Evolutionary conservation across 2,888 invertebrate species (phyloP).

Genomic region (Tenthredo distinguenda): DNA sequence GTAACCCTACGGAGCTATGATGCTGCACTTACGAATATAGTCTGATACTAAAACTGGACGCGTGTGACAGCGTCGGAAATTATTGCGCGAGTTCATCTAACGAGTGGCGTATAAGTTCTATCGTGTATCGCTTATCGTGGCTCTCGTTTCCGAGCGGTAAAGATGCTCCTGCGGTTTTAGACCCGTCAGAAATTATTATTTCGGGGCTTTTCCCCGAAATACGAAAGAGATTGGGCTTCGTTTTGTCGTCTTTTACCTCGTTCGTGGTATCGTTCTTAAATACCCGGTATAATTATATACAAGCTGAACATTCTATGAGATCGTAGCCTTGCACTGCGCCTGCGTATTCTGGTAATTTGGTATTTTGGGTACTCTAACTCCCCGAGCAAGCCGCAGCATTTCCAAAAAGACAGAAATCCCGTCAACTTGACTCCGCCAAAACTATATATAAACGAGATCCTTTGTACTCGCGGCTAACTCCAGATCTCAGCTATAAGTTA

Average conservation of each 20-base stretch:
- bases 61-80: constrained; percentile 14
- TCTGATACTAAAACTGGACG: constrained; percentile 27
- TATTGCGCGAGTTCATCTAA: not conserved
- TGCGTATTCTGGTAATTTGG: constrained; percentile 46
- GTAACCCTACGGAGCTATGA: constrained; percentile 12
- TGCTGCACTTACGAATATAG: constrained; percentile 29
- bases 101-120: not conserved
- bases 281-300: not conserved
- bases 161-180: not conserved
- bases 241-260: not conserved
- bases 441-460: constrained; percentile 74
- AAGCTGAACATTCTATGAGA: not conserved
- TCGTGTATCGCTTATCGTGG: not conserved
- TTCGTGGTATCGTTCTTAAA: not conserved
- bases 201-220: not conserved
- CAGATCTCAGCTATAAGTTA: not conserved
- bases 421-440: constrained; percentile 70
- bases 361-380: constrained; percentile 36
- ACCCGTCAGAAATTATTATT: not conserved
- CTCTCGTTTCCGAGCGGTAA: not conserved
- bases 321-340: not conserved
- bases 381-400: constrained; percentile 63
- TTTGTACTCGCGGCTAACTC: constrained; percentile 62
- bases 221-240: not conserved
- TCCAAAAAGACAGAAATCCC: constrained; percentile 73